Evolutionary conservation across 1,140 invertebrate genomes (phyloP).

Genomic region (Orchestia grillus): DNA sequence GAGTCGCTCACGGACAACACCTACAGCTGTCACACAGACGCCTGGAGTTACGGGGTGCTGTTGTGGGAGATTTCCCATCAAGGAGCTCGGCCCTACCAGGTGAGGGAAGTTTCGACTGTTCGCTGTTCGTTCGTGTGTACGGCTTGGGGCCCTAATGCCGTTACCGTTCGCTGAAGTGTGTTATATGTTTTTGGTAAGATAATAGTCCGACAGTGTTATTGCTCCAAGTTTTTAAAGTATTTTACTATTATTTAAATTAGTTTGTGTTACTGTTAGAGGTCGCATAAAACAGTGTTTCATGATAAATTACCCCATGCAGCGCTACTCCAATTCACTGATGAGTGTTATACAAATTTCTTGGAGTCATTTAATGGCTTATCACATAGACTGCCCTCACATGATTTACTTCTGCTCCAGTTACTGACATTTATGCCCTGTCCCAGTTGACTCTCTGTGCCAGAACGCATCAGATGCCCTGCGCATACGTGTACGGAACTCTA

Average conservation of each 20-base stretch:
- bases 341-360: not conserved
- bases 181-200: no score
- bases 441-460: no score
- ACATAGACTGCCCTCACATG: not conserved
- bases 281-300: not conserved
- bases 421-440: no score
- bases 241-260: not conserved
- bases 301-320: not conserved
- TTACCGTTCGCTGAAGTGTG: no score
- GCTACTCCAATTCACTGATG: not conserved
- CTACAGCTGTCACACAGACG: not conserved
- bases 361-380: not conserved
- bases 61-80: constrained; percentile 18
- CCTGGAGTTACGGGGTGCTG: constrained; percentile 36
- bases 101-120: no score
- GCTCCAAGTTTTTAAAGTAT: no score
- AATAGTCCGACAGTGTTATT: no score
- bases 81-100: constrained; percentile 1
- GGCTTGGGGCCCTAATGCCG: no score
- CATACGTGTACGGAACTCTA: no score
- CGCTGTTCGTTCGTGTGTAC: no score
- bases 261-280: not conserved
- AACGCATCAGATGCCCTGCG: no score
- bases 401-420: not conserved
- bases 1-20: not conserved